These are phyloP conservation scores for Sanderia malayensis DNA, from an alignment of 30 jellyfish, hydroid and myxozoan genomes.

Conservation along the genomic window DNA sequence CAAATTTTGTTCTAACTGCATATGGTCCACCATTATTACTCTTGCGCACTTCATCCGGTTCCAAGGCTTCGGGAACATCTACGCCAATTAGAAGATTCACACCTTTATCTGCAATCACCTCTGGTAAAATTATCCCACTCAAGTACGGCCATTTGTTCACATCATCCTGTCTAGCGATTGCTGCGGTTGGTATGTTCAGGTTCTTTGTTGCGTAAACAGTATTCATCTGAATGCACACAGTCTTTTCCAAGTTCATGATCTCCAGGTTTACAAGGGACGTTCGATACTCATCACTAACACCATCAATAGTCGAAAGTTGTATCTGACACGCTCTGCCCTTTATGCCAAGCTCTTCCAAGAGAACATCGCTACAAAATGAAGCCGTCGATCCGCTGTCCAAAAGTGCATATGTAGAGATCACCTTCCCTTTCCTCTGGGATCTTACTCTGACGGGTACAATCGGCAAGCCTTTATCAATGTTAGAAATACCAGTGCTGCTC, in stretches of 20 bases:
- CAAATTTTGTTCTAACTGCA: slow-evolving; percentile 34
- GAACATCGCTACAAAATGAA: slow-evolving; percentile 25
- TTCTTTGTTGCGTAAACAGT: slow-evolving; percentile 30
- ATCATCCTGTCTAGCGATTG: slow-evolving; percentile 46
- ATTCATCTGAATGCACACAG: slow-evolving; percentile 34
- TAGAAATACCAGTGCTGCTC: background rate
- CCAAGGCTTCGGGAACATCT: slow-evolving; percentile 17
- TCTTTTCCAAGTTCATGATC: slow-evolving; percentile 23
- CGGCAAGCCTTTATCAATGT: slow-evolving; percentile 38
- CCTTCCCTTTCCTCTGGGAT: background rate
- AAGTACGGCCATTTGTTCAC: slow-evolving; percentile 33
- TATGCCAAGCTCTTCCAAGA: slow-evolving; percentile 20
- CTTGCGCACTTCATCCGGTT: background rate
- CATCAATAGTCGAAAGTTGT: slow-evolving; percentile 37
- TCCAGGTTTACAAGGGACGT: slow-evolving; percentile 25
- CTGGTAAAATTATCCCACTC: slow-evolving; percentile 7
- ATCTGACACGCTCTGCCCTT: slow-evolving; percentile 38
- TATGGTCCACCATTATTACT: slow-evolving; percentile 35
- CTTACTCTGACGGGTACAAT: slow-evolving; percentile 30
- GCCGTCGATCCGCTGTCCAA: slow-evolving; percentile 41
- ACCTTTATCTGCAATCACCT: background rate
- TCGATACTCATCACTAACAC: slow-evolving; percentile 19
- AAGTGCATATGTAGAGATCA: slow-evolving; percentile 26
- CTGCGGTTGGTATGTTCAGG: slow-evolving; percentile 29
- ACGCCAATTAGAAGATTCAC: slow-evolving; percentile 9